Percentiles rank a stretch among this genome's conserved stretches.
These are phyloP conservation scores for Byasa hedistus DNA, from an alignment of 2,888 invertebrate genomes.

Conservation along the genomic window DNA sequence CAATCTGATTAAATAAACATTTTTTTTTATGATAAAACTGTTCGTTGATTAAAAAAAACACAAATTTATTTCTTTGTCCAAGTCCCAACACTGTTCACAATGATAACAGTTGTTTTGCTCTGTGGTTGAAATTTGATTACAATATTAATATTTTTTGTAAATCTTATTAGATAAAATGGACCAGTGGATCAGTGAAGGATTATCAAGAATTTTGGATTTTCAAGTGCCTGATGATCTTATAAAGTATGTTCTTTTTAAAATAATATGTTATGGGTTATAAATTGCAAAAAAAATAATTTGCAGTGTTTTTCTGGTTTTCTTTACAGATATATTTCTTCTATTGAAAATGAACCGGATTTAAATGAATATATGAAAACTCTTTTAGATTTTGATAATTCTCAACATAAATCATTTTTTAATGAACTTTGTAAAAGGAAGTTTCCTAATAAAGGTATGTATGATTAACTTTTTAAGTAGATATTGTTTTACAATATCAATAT, in stretches of 20 bases:
- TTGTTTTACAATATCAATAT: not conserved
- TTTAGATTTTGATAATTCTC: constrained; percentile 81
- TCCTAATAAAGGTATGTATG: constrained; percentile 21
- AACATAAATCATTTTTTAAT: constrained; percentile 24
- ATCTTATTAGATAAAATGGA: constrained; percentile 70
- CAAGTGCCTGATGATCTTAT: constrained; percentile 85
- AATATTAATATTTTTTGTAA: not conserved
- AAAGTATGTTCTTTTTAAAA: constrained; percentile 66
- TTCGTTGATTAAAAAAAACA: too few species aligned
- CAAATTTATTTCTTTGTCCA: too few species aligned
- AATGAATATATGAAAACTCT: constrained; percentile 89
- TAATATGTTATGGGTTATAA: not conserved
- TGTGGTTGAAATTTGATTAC: not conserved
- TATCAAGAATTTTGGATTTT: constrained; percentile 83
- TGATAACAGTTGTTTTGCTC: too few species aligned
- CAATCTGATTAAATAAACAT: too few species aligned
- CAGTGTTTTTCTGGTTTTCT: not conserved
- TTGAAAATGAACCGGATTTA: constrained; percentile 85
- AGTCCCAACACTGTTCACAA: too few species aligned
- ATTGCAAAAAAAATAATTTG: not conserved
- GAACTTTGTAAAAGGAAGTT: constrained; percentile 23
- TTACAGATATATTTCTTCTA: constrained; percentile 84
- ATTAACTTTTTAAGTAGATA: constrained; percentile 21
- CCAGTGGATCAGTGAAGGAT: constrained; percentile 82
- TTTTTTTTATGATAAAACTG: too few species aligned